Percentiles rank a stretch among this genome's conserved stretches.
phyloP scores from a whole-genome alignment of 2,888 invertebrate genomes.

The Neria commutata region DNA sequence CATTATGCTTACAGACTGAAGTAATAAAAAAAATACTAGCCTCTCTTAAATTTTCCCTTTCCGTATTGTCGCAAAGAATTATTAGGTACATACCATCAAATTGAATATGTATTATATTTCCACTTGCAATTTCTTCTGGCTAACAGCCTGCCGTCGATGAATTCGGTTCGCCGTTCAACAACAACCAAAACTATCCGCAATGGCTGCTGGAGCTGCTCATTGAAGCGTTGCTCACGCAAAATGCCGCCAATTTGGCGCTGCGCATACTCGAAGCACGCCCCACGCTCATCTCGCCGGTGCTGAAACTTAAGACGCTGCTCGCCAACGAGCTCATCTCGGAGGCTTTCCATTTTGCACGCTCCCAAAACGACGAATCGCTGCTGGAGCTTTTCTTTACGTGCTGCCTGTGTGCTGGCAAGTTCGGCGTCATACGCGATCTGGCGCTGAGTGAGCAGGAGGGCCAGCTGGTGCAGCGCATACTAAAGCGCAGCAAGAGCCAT shows the following conservation, averaged over 20 bases:
- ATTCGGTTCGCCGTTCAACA: slow-evolving; percentile 51
- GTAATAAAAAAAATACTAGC: not conserved
- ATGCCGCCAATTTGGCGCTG: slow-evolving; percentile 46
- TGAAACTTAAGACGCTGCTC: slow-evolving; percentile 53
- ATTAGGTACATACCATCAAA: not conserved
- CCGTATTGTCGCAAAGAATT: slow-evolving; percentile 20
- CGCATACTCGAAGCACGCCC: slow-evolving; percentile 48
- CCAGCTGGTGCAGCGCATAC: slow-evolving; percentile 48
- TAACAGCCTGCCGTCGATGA: slow-evolving; percentile 49
- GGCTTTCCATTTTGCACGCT: slow-evolving; percentile 58
- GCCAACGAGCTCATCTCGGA: slow-evolving; percentile 56
- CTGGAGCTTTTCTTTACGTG: slow-evolving; percentile 52
- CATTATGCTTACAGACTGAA: too few species aligned
- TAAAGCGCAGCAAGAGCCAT: slow-evolving; percentile 44
- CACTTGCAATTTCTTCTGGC: slow-evolving; percentile 3
- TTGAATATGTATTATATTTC: not conserved
- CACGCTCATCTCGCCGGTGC: slow-evolving; percentile 41
- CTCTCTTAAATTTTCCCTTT: not conserved
- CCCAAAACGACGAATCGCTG: slow-evolving; percentile 45
- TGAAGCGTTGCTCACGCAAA: slow-evolving; percentile 46
- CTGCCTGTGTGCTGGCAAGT: slow-evolving; percentile 48
- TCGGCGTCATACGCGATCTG: slow-evolving; percentile 51
- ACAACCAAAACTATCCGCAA: slow-evolving; percentile 38
- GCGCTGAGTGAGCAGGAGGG: slow-evolving; percentile 53
- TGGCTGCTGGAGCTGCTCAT: slow-evolving; percentile 59